Evolutionary conservation across 2,113 vertebrate genomes (phyloP).

Genomic region (Tor tambroides): DNA sequence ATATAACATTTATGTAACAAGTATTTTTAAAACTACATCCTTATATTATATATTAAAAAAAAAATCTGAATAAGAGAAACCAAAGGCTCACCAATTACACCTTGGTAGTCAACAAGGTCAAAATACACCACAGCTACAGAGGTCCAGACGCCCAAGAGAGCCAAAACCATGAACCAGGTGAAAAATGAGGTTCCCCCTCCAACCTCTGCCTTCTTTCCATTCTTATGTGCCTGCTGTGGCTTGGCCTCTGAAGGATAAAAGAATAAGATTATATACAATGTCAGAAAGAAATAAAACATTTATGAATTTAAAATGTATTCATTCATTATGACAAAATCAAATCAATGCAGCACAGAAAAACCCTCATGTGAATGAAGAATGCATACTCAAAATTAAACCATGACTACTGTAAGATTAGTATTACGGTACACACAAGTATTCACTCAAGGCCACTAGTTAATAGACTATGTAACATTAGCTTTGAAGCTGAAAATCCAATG

Average conservation of each 20-base stretch:
- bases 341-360: neutral
- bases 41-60: too few relatives aligned
- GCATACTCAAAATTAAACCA: neutral
- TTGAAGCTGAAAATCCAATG: neutral
- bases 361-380: neutral
- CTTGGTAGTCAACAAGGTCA: constrained; percentile 94
- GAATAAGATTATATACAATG: neutral
- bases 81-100: constrained; percentile 86
- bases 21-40: neutral
- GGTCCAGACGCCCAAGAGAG: constrained; percentile 94
- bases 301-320: neutral
- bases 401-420: neutral
- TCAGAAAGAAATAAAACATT: neutral
- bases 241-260: constrained; percentile 66
- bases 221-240: constrained; percentile 71
- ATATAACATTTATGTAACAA: constrained; percentile 44
- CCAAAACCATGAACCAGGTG: constrained; percentile 95
- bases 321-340: neutral
- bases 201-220: constrained; percentile 84
- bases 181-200: constrained; percentile 87
- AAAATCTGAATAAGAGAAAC: neutral
- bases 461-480: neutral
- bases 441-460: neutral
- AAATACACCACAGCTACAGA: constrained; percentile 97
- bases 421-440: too few relatives aligned